phyloP scores from a whole-genome alignment of 1,140 invertebrate species.

The Parasteatoda tepidariorum region DNA sequence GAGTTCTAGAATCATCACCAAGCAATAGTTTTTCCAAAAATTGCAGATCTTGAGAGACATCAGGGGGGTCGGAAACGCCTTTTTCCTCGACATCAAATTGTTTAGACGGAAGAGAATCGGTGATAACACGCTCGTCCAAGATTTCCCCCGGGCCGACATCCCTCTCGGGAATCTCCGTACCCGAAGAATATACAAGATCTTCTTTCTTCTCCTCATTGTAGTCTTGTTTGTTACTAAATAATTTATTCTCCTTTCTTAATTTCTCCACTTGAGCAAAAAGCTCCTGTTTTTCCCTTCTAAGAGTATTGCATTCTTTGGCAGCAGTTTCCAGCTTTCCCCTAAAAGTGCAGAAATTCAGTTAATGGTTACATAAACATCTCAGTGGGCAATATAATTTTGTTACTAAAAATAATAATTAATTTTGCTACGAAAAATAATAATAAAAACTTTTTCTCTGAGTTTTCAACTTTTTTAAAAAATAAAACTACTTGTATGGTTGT shows the following conservation, averaged over 20 bases:
- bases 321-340: constrained; percentile 81
- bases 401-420: too few relatives aligned
- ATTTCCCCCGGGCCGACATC: constrained; percentile 60
- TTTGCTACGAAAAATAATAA: too few relatives aligned
- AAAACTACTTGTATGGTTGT: too few relatives aligned
- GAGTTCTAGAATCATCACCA: constrained; percentile 54
- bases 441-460: too few relatives aligned
- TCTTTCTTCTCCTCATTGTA: constrained; percentile 41
- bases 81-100: constrained; percentile 29
- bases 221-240: constrained; percentile 28
- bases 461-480: too few relatives aligned
- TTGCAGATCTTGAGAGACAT: constrained; percentile 59
- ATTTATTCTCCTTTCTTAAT: constrained; percentile 76
- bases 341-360: too few relatives aligned
- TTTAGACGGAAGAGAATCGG: not conserved
- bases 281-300: constrained; percentile 84
- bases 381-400: too few relatives aligned
- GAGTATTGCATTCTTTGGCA: constrained; percentile 80
- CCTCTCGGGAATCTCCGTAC: constrained; percentile 35
- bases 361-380: too few relatives aligned
- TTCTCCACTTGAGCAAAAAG: constrained; percentile 83
- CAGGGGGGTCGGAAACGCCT: constrained; percentile 43
- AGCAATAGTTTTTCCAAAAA: constrained; percentile 61
- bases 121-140: not conserved
- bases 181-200: not conserved